Percentiles rank a stretch among this genome's conserved stretches.
Conservation (phyloP, 2,888 invertebrate species). For the Protodeltote pygarga region DNA sequence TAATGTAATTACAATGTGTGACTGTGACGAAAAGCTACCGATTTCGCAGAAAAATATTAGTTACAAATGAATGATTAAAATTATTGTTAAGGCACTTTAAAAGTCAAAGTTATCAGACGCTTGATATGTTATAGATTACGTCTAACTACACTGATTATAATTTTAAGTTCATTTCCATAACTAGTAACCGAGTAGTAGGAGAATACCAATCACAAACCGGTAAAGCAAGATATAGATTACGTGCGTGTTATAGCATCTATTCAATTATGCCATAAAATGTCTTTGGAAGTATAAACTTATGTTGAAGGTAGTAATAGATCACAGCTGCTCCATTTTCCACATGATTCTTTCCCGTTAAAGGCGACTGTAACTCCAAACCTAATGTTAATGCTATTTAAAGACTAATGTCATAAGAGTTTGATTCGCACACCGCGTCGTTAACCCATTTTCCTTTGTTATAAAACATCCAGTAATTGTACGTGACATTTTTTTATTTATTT, state of each 20-base stretch:
- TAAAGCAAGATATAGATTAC: constrained; percentile 3
- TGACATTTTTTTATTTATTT: constrained; percentile 18
- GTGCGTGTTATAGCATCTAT: constrained; percentile 1
- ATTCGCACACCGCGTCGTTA: constrained; percentile 22
- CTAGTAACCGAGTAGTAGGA: constrained; percentile 6
- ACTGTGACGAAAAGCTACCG: too few species aligned
- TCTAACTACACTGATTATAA: constrained; percentile 12
- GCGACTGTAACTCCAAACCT: constrained; percentile 2
- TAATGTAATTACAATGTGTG: too few species aligned
- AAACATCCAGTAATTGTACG: constrained; percentile 31
- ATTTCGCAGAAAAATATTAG: too few species aligned
- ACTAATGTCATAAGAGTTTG: too few species aligned
- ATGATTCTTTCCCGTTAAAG: constrained; percentile 8
- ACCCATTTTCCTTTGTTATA: constrained; percentile 30
- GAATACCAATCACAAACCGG: constrained; percentile 15
- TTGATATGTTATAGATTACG: constrained; percentile 13
- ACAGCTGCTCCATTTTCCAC: neutral
- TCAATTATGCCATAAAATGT: neutral
- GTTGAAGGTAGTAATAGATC: constrained; percentile 1
- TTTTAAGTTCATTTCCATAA: constrained; percentile 32
- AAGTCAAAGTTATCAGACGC: neutral
- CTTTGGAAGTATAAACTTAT: neutral
- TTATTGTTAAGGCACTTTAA: neutral
- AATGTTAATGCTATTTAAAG: constrained; percentile 14
- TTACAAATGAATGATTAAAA: too few species aligned